Evolutionary conservation across 2,113 vertebrate genomes (phyloP).

Genomic region (Camarhynchus parvulus): DNA sequence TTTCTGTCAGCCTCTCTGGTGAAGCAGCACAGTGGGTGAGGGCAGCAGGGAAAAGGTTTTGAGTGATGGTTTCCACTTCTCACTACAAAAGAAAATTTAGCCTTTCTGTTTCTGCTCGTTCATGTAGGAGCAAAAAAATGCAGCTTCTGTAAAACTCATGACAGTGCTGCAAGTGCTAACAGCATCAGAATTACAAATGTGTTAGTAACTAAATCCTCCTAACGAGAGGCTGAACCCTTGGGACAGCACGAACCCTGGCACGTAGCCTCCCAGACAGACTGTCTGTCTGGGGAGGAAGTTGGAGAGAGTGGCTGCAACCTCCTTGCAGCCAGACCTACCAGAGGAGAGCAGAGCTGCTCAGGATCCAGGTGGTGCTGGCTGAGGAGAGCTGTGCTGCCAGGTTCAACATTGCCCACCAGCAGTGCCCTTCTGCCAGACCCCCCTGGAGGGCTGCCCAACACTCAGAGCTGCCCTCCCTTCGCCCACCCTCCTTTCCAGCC

Average conservation of each 20-base stretch:
- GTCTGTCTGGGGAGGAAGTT: constrained; percentile 45
- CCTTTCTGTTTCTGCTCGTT: background rate
- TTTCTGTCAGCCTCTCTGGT: background rate
- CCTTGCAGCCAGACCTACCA: background rate
- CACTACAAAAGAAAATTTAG: background rate
- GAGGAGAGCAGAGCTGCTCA: background rate
- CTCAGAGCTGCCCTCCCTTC: background rate
- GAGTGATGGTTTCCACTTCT: background rate
- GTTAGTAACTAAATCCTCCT: constrained; percentile 32
- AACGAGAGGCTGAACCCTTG: background rate
- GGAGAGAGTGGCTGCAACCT: background rate
- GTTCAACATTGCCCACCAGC: fast-evolving
- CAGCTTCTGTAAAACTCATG: background rate
- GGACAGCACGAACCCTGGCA: constrained; percentile 30
- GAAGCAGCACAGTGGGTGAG: background rate
- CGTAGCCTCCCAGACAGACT: constrained; percentile 19
- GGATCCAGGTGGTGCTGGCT: background rate
- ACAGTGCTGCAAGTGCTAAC: background rate
- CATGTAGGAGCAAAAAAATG: background rate
- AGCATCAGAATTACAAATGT: background rate
- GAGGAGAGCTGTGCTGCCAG: background rate
- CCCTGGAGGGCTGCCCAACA: background rate
- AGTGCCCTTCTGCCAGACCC: background rate
- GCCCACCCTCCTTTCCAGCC: background rate
- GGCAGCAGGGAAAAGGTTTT: background rate